A percentile compares a stretch with the other conserved stretches of the same genome.
These are phyloP conservation scores for Seison nebaliae DNA, from an alignment of 1,140 invertebrate species.

Conservation along the genomic window DNA sequence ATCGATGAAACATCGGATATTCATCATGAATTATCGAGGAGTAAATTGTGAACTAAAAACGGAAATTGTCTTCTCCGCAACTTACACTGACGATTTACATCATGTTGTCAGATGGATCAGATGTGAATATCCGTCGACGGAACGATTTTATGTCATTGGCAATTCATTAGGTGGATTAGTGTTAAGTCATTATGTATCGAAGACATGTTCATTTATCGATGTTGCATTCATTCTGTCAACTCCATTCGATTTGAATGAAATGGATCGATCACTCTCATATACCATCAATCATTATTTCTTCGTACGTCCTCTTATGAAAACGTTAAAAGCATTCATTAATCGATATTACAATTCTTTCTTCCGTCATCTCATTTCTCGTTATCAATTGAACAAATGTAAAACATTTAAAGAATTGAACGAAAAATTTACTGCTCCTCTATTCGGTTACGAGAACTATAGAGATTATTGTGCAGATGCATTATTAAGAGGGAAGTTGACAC, in stretches of 20 bases:
- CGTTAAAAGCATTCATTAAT: slow-evolving; percentile 7
- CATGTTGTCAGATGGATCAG: slow-evolving; percentile 8
- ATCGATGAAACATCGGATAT: slow-evolving; percentile 28
- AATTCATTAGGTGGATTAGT: slow-evolving; percentile 9
- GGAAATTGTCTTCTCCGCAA: slow-evolving; percentile 7
- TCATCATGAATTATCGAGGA: slow-evolving; percentile 12
- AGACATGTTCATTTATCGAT: no score
- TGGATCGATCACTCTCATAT: no score
- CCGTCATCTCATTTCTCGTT: no score
- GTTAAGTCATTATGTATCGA: slow-evolving; percentile 10
- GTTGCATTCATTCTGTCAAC: background rate
- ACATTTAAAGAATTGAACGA: slow-evolving; percentile 47
- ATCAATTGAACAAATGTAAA: no score
- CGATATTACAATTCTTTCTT: background rate
- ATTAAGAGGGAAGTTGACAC: slow-evolving; percentile 42
- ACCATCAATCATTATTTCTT: no score
- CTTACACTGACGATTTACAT: slow-evolving; percentile 7
- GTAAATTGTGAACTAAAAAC: slow-evolving; percentile 9
- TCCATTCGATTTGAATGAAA: no score
- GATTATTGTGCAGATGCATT: slow-evolving; percentile 49
- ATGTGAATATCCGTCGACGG: slow-evolving; percentile 4
- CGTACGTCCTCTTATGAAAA: slow-evolving; percentile 7
- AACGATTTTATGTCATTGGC: slow-evolving; percentile 9
- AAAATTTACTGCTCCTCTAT: slow-evolving; percentile 47
- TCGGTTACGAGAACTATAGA: slow-evolving; percentile 47